These are phyloP conservation scores for Chrysopa pallens DNA, from an alignment of 1,140 invertebrate genomes.

Conservation along the genomic window DNA sequence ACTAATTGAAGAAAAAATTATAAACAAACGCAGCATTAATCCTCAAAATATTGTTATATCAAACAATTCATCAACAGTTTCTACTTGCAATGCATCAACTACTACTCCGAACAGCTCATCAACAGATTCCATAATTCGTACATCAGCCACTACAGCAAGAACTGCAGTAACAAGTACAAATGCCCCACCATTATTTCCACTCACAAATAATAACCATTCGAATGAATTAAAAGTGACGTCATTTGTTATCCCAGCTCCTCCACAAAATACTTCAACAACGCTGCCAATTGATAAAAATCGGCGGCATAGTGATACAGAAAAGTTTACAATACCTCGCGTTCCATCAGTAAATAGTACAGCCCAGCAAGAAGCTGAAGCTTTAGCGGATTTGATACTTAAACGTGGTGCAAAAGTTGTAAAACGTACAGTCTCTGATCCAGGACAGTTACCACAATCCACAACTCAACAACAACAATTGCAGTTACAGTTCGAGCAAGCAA, in stretches of 20 bases:
- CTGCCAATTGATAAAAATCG: conserved; percentile 28
- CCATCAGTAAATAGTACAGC: conserved; percentile 23
- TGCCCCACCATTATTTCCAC: conserved; percentile 27
- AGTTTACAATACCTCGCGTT: conserved; percentile 34
- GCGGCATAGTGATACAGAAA: conserved; percentile 42
- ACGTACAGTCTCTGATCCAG: conserved; percentile 38
- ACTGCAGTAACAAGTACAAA: conserved; percentile 27
- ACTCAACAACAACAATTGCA: conserved; percentile 18
- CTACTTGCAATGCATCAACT: conserved; percentile 18
- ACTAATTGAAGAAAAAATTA: conserved; percentile 82
- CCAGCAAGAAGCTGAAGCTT: conserved; percentile 32
- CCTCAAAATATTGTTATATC: conserved; percentile 10
- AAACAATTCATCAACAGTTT: conserved; percentile 2
- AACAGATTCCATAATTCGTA: conserved; percentile 16
- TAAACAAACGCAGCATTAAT: conserved; percentile 53
- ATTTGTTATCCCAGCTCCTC: conserved; percentile 39
- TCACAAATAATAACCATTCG: conserved; percentile 22
- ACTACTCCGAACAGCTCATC: conserved; percentile 22
- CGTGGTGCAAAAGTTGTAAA: conserved; percentile 54
- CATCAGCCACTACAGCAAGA: conserved; percentile 26
- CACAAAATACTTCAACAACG: conserved; percentile 21
- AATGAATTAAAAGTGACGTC: conserved; percentile 31
- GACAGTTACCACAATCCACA: conserved; percentile 33
- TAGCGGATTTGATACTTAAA: conserved; percentile 35
- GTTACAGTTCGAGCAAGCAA: conserved; percentile 33